phyloP scores from a whole-genome alignment of 2,113 vertebrate genomes.

The Perca schrenkii region DNA sequence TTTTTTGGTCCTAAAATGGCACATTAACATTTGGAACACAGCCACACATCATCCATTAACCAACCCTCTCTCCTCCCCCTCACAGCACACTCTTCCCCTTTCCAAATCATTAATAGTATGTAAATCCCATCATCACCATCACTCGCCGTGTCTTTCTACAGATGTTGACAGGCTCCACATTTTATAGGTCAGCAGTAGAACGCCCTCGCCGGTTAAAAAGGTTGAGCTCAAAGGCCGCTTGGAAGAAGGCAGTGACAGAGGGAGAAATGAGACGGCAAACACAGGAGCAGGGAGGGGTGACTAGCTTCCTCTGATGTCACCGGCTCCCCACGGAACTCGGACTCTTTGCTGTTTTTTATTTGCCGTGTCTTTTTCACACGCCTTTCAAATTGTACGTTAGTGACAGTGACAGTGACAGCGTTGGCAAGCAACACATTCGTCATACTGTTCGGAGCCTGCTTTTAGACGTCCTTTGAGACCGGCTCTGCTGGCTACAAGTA shows the following conservation, averaged over 20 bases:
- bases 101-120: constrained; percentile 72
- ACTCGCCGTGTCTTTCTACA: constrained; percentile 61
- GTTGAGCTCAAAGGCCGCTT: constrained; percentile 64
- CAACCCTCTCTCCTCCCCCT: constrained; percentile 10
- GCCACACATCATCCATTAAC: constrained; percentile 66
- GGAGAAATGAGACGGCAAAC: constrained; percentile 61
- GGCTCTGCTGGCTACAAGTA: constrained; percentile 32
- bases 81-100: constrained; percentile 35
- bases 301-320: constrained; percentile 63
- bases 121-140: constrained; percentile 68
- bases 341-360: constrained; percentile 36
- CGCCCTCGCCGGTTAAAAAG: constrained; percentile 48
- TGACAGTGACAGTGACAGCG: constrained; percentile 53
- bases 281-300: constrained; percentile 43
- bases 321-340: constrained; percentile 22
- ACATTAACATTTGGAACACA: constrained; percentile 73
- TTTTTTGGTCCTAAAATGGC: constrained; percentile 60
- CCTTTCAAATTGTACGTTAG: constrained; percentile 62
- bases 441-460: constrained; percentile 66
- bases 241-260: constrained; percentile 57
- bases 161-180: constrained; percentile 72
- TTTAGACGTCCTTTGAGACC: constrained; percentile 72
- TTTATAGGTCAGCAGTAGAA: constrained; percentile 78
- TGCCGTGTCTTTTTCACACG: constrained; percentile 44
- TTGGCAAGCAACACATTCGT: constrained; percentile 65